A percentile compares a stretch with the other conserved stretches of the same genome.
Evolutionary conservation across 2,888 invertebrate genomes (phyloP).

Genomic region (Chrysodeixis includens): DNA sequence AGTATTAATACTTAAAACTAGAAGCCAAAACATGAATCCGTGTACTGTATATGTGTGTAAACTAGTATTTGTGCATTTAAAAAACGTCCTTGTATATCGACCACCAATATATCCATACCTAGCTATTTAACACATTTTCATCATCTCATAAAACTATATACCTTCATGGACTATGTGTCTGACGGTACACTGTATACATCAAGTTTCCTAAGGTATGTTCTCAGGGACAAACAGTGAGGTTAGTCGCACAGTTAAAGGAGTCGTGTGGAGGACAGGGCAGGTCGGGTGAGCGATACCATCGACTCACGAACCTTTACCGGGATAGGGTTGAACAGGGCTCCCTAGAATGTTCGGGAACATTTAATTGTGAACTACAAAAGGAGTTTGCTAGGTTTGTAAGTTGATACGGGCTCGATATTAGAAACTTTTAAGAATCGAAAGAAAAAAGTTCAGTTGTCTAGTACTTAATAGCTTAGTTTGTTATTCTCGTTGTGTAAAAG

Average conservation of each 20-base stretch:
- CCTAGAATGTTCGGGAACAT: not conserved
- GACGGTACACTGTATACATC: constrained; percentile 8
- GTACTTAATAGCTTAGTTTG: no score
- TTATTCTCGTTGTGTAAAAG: no score
- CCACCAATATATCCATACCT: no score
- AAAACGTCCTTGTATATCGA: no score
- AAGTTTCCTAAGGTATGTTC: constrained; percentile 43
- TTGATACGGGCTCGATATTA: not conserved
- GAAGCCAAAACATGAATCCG: no score
- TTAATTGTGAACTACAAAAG: not conserved
- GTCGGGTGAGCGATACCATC: constrained; percentile 83
- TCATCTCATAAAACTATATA: not conserved
- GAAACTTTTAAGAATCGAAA: not conserved
- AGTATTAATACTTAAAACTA: no score
- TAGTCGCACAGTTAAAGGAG: constrained; percentile 62
- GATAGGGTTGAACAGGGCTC: constrained; percentile 42
- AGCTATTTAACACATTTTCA: no score
- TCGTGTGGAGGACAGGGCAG: constrained; percentile 72
- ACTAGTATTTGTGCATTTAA: no score
- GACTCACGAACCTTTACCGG: constrained; percentile 65
- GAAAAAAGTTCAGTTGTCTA: no score
- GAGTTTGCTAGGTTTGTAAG: not conserved
- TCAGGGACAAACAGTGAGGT: constrained; percentile 59
- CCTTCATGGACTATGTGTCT: not conserved
- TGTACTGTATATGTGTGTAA: no score